Conservation (phyloP, 2,113 vertebrate genomes). For the Phalacrocorax brasilianus region DNA sequence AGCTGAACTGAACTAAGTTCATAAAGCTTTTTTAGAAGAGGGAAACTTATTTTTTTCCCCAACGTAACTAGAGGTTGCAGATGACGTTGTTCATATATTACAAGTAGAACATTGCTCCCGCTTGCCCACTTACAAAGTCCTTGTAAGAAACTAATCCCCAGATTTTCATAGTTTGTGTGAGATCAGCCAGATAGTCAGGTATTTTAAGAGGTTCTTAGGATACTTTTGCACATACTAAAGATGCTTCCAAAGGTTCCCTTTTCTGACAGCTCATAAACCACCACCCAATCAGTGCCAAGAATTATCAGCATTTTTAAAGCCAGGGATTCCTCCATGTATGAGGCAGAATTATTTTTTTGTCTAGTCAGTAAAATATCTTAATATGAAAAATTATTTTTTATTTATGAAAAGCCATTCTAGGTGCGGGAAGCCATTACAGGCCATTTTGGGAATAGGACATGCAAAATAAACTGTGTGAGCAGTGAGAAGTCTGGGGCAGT, state of each 20-base stretch:
- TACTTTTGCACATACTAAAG: not conserved
- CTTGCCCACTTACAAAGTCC: not conserved
- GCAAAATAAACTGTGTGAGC: not conserved
- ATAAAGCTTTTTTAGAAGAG: not conserved
- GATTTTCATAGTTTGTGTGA: not conserved
- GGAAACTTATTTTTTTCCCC: not conserved
- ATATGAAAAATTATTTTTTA: not conserved
- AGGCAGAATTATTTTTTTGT: not conserved
- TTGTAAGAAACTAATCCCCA: not conserved
- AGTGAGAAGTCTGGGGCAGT: not conserved
- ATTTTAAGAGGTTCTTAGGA: not conserved
- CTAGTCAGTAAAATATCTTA: not conserved
- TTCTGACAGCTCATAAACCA: not conserved
- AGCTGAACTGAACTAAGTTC: not conserved
- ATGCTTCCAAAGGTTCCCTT: not conserved
- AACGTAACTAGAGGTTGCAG: not conserved
- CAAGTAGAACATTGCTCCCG: not conserved
- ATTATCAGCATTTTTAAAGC: not conserved
- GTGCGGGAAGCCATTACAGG: not conserved
- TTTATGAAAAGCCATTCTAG: not conserved
- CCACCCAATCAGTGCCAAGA: not conserved
- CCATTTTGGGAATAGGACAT: not conserved
- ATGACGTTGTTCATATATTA: not conserved
- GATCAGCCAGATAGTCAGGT: not conserved
- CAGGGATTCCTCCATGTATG: not conserved